phyloP scores from a whole-genome alignment of 2,797 vertebrate species.

The Eulemur mongoz region DNA sequence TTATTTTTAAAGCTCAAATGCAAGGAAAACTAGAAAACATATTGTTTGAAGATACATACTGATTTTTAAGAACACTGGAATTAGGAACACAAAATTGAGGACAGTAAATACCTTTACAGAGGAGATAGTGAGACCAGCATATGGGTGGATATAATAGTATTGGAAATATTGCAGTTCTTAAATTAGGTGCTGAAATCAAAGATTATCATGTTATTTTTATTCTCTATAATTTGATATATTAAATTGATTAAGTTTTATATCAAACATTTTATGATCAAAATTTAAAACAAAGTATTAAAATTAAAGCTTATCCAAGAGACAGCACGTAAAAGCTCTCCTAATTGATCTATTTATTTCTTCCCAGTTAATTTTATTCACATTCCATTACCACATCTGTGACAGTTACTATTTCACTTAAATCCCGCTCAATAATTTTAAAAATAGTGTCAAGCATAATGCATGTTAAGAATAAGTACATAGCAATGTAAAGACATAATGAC shows the following conservation, averaged over 20 bases:
- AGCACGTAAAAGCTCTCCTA: background rate
- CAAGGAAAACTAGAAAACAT: background rate
- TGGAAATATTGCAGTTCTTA: background rate
- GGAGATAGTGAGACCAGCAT: background rate
- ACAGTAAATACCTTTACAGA: background rate
- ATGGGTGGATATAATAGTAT: too few relatives aligned
- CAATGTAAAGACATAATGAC: background rate
- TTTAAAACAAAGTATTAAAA: constrained; percentile 42
- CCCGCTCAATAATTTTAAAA: background rate
- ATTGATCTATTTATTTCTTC: background rate
- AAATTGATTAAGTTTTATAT: background rate
- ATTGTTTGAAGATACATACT: background rate
- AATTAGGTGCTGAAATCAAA: background rate
- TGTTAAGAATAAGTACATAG: background rate
- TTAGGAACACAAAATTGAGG: background rate
- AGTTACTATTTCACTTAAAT: constrained; percentile 15
- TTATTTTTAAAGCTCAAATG: background rate
- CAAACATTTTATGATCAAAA: background rate
- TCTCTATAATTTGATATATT: background rate
- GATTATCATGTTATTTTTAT: background rate
- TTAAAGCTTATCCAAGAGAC: background rate
- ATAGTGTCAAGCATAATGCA: background rate
- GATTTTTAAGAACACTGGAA: background rate
- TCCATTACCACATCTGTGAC: background rate
- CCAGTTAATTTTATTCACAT: background rate